Conservation (phyloP, 1,140 invertebrate genomes). For the Drosophila murphyi region DNA sequence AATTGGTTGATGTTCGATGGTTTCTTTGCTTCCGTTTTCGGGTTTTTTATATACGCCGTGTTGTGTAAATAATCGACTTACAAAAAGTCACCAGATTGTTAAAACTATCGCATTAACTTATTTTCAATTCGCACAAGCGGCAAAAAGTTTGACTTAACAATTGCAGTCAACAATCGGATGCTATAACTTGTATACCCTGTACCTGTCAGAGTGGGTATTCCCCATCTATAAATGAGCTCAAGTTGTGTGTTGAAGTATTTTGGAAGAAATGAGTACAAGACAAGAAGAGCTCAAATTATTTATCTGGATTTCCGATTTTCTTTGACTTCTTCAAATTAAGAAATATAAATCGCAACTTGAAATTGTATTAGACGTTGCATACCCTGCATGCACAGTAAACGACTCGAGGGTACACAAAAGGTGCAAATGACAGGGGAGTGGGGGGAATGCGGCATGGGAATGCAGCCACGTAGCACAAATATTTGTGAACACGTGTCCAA, state of each 20-base stretch:
- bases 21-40: constrained; percentile 49
- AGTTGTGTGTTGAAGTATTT: no score
- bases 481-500: constrained; percentile 80
- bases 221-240: no score
- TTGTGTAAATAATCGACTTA: constrained; percentile 43
- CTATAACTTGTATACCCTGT: neutral
- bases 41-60: constrained; percentile 17
- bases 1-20: constrained; percentile 51
- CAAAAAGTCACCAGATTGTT: constrained; percentile 59
- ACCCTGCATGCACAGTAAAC: neutral
- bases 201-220: no score
- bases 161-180: neutral
- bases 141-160: constrained; percentile 13
- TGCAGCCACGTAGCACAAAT: constrained; percentile 77
- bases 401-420: constrained; percentile 25
- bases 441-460: constrained; percentile 47
- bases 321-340: neutral
- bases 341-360: no score
- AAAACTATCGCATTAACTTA: constrained; percentile 62
- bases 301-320: neutral
- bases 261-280: no score
- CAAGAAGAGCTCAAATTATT: no score
- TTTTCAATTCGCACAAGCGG: constrained; percentile 37
- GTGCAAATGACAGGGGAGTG: constrained; percentile 5
- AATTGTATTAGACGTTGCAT: neutral